Conservation (phyloP, 2,113 vertebrate genomes). For the Heptranchias perlo region DNA sequence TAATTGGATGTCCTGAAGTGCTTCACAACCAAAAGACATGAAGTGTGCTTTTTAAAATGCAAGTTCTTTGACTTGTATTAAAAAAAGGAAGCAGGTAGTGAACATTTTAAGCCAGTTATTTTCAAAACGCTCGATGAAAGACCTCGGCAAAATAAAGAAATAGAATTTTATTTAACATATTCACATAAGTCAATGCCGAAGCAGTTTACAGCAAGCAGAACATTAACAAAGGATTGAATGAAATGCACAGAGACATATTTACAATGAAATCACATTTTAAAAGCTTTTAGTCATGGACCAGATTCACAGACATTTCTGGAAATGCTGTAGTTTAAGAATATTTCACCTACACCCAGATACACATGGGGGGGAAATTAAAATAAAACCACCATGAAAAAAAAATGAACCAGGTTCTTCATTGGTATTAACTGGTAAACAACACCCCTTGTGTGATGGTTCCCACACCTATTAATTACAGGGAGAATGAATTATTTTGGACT, state of each 20-base stretch:
- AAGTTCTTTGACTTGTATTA: background rate
- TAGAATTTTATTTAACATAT: slow-evolving; percentile 30
- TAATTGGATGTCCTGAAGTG: background rate
- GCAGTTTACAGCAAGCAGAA: slow-evolving; percentile 22
- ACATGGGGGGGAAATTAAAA: no score
- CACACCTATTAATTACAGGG: no score
- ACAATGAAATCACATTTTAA: background rate
- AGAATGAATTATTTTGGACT: no score
- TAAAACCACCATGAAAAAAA: no score
- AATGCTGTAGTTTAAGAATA: background rate
- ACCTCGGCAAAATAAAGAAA: background rate
- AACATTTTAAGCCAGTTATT: background rate
- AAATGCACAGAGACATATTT: background rate
- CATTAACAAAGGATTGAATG: background rate
- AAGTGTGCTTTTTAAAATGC: background rate
- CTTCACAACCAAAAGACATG: background rate
- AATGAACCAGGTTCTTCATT: no score
- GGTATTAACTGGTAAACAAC: no score
- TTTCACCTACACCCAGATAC: background rate
- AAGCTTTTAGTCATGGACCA: background rate
- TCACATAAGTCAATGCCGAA: background rate
- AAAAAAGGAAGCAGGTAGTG: no score
- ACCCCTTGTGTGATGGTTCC: no score
- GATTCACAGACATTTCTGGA: background rate
- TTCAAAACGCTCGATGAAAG: background rate